Evolutionary conservation across 2,888 invertebrate species (phyloP), one percentile per base, ranked within the genome.

Genomic region (Diadegma fenestrale): DNA sequence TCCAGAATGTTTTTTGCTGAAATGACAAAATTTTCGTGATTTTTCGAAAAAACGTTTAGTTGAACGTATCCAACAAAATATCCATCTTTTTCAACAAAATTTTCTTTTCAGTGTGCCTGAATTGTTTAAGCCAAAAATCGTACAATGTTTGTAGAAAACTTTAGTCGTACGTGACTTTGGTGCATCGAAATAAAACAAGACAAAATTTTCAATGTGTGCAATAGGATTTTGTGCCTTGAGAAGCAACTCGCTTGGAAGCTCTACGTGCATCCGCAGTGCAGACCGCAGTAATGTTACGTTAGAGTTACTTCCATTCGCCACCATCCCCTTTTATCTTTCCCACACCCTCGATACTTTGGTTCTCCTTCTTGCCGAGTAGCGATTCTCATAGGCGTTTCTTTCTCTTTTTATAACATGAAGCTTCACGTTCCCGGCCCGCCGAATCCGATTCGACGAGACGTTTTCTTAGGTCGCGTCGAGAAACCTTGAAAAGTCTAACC

Each of bases 191-290:
- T 45, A 68, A 68, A 68, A 30, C 26, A 3, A 0, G 3, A 45
- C 33, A 1, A 71, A 12, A 71, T 51, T n/a, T 26, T 77, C 4
- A 33, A 45, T 22, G 61, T 45, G 30, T 63, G 63, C 22, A 66
- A 76, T 66, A 71, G 71, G 58, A 64, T 77, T 80, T 84, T 58
- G 77, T 73, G 72, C 48, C 73, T 80, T 58, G 45, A 43, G 30
- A 68, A 45, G 61, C 41, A 71, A 22, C 63, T 64, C 19, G 76
- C 22, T 73, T 48, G 48, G 69, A 80, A 83, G 82, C 64, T 54
- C 73, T 87, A 88, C 88, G 88, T 89, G 88, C 88, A 90, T 90
- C 91, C 87, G 91, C 91, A 91, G 88, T 91, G 91, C 90, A 91
- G 90, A 90, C 91, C 89, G 90, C 91, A 89, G 90, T 90, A 87